phyloP scores from a whole-genome alignment of 2,888 invertebrate species.

The Raillietiella orientalis region DNA sequence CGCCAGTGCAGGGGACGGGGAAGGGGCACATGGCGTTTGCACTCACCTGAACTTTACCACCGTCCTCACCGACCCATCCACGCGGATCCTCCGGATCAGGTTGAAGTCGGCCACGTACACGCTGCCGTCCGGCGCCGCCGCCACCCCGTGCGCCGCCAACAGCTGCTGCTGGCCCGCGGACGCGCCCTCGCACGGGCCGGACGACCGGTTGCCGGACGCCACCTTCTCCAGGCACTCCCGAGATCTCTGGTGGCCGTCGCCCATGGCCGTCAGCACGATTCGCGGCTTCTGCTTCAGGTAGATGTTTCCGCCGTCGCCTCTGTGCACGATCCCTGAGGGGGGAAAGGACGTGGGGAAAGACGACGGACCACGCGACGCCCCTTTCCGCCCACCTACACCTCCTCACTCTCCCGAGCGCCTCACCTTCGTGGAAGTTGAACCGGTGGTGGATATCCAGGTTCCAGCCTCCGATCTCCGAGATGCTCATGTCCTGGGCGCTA shows the following conservation, averaged over 20 bases:
- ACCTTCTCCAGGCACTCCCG: constrained; percentile 52
- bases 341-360: no score
- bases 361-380: no score
- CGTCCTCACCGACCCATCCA: constrained; percentile 61
- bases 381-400: no score
- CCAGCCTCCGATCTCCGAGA: constrained; percentile 92
- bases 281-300: constrained; percentile 74
- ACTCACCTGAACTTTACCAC: constrained; percentile 51
- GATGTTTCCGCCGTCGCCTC: constrained; percentile 80
- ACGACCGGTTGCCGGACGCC: no score
- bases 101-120: constrained; percentile 92
- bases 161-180: constrained; percentile 54
- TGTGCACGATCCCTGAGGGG: constrained; percentile 69
- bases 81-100: constrained; percentile 57
- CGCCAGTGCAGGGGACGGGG: no score
- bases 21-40: no score
- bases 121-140: constrained; percentile 83
- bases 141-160: constrained; percentile 68
- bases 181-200: no score
- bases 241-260: constrained; percentile 54
- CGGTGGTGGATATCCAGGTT: constrained; percentile 91
- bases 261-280: constrained; percentile 58
- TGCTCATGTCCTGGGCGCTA: constrained; percentile 82
- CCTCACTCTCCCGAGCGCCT: no score
- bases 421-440: constrained; percentile 85